Conservation (phyloP, 2,888 invertebrate genomes). For the Diachrysia chrysitis region DNA sequence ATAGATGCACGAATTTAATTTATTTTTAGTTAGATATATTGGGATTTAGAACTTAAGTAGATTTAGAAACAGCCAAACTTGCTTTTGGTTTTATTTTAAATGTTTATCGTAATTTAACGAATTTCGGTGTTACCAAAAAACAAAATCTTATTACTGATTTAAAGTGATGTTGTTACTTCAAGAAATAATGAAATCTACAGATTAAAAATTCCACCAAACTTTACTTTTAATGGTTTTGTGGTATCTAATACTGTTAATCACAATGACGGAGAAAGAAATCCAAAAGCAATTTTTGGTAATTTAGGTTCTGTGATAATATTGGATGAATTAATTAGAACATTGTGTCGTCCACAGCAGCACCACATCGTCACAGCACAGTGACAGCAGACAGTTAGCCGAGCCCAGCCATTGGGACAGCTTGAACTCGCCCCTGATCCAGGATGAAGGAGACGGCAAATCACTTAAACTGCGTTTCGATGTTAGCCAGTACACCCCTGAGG, state of each 20-base stretch:
- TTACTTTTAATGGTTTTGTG: no score
- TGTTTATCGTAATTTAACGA: not conserved
- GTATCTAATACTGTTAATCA: no score
- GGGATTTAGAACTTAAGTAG: slow-evolving; percentile 14
- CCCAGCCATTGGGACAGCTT: slow-evolving; percentile 95
- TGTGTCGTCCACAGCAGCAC: slow-evolving; percentile 88
- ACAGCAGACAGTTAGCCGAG: slow-evolving; percentile 89
- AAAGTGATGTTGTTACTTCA: no score
- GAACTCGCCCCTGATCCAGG: slow-evolving; percentile 97
- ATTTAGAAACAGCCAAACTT: slow-evolving; percentile 28
- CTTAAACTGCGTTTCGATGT: slow-evolving; percentile 99
- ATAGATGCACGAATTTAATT: slow-evolving; percentile 31
- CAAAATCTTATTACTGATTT: no score
- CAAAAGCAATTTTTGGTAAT: slow-evolving; percentile 8
- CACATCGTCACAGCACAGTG: slow-evolving; percentile 91
- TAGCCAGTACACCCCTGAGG: slow-evolving; percentile 98
- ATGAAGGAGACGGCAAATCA: slow-evolving; percentile 97
- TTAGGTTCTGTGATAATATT: slow-evolving; percentile 11
- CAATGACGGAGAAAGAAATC: not conserved
- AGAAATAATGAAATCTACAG: no score
- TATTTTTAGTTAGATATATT: slow-evolving; percentile 17
- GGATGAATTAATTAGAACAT: slow-evolving; percentile 45
- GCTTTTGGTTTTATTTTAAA: slow-evolving; percentile 20
- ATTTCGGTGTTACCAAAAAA: no score
- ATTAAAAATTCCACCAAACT: no score